Evolutionary conservation across 1,140 invertebrate species (phyloP), one percentile per base, ranked within the genome.

Genomic region (Mesaphorura yosii): DNA sequence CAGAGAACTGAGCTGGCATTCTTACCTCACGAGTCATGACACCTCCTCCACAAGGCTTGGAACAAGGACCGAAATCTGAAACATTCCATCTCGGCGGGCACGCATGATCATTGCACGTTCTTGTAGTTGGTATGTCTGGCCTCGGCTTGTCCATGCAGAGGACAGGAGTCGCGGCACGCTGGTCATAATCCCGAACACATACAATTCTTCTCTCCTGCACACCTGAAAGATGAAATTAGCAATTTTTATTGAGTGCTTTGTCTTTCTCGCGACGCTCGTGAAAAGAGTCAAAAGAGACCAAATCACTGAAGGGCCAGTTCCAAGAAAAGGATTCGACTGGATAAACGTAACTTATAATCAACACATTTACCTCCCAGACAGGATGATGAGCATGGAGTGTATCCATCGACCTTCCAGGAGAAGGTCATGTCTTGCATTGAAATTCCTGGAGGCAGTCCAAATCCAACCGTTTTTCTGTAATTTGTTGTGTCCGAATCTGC

Each of bases 31-130:
- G 72, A 0, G 82, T 86, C 70, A 87, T 84, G 57, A 88, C 85
- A 0, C 94, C 93, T 37, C 92, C 84, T 37, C 92, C 91, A 68
- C 91, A 97, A 1, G 83, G 82, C 68, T 86, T 87, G 31, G 84
- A 86, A 70, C 92, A 96, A 22, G 80, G 75, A 10, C 80, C 81
- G 52, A 67, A 75, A 4, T 74, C 70, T 0, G 70, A 68, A 77
- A 86, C 68, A 83, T 91, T 88, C 89, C 91, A 71, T 72, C 82
- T 75, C 0, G 86, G 86, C 10, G 86, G 85, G 25, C 91, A 96
- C 0, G 90, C 85, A 54, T 88, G 81, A 64, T 92, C 88, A 66
- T 95, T 95, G 70, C 91, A 96, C 0, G 88, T 87, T 55, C 86
- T 76, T n/a, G 88, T 85, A 39, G 88, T 74, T 12, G 84, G 82